Conservation (phyloP, 2,888 invertebrate species). For the Trachelus troglodyta region DNA sequence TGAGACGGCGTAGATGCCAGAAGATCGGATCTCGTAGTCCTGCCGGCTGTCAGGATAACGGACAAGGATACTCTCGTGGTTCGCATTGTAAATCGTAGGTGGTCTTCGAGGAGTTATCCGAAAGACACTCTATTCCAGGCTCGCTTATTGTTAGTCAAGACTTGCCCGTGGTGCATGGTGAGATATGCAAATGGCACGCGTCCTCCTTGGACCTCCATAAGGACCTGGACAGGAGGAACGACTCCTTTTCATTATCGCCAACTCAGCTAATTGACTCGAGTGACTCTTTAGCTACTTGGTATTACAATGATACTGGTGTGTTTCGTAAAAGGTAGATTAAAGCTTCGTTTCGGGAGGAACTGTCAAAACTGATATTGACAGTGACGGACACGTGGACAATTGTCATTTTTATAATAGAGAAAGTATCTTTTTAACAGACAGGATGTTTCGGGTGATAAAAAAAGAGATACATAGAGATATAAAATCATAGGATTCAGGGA, state of each 20-base stretch:
- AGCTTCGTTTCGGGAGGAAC: background rate
- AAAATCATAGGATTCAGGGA: background rate
- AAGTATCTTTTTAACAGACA: background rate
- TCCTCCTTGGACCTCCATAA: background rate
- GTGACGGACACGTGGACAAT: background rate
- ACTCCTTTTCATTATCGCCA: background rate
- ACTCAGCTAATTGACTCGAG: background rate
- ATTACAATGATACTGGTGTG: background rate
- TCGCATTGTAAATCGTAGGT: slow-evolving; percentile 33
- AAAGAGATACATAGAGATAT: background rate
- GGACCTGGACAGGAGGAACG: background rate
- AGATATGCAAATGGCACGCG: background rate
- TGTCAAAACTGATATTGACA: background rate
- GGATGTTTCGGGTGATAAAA: background rate
- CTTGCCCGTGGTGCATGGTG: background rate
- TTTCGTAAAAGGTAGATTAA: background rate
- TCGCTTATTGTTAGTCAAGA: background rate
- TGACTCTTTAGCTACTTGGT: background rate
- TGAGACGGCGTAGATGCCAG: background rate
- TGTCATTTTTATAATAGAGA: background rate
- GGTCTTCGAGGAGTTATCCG: slow-evolving; percentile 16
- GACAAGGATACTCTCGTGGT: background rate
- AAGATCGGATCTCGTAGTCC: background rate
- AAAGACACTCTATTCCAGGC: background rate
- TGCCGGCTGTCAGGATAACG: background rate